Evolutionary conservation across 2,888 invertebrate genomes (phyloP), one percentile per base, ranked within the genome.

Genomic region (Tetanocera ferruginea): DNA sequence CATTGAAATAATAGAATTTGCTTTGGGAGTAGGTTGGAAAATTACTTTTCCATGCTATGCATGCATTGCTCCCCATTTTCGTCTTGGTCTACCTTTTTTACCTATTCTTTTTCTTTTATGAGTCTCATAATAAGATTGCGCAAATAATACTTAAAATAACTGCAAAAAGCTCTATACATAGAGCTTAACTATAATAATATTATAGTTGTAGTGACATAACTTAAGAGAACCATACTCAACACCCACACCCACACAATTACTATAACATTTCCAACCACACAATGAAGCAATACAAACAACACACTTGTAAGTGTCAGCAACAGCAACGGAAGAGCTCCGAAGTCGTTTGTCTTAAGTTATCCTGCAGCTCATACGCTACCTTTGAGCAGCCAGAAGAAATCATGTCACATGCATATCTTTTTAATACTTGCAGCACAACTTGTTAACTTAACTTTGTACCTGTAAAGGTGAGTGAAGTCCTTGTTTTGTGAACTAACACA

Each of bases 271-370:
- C 11, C 11, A 43, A 3, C 43, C 43, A 11, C 3, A 43, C 43
- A 43, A 43, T 43, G 43, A 43, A 43, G 43, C 57, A 14, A 52
- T 52, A 25, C 23, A 28, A 28, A 60, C 28, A 28, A 60, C 57
- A 60, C 57, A 25, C 57, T 60, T 23, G 57, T 19, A 23, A 6
- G n/a, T 60, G 57, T 57, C 25, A 60, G 57, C 19, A 25, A 14
- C 57, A 43, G 43, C 43, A 11, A 43, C 43, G 3, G 43, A 11
- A 43, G 43, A 43, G 14, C 31, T 34, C 34, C 25, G 31, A 64
- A 64, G 31, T 52, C 70, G 31, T 70, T 70, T 70, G 70, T 70
- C 70, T 70, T n/a, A n/a, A 28, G 70, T 23, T 37, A 19, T 70
- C 55, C 52, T 70, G 34, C 70, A 55, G 70, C 28, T 23, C 28